Conservation (phyloP, 2,113 vertebrate genomes). For the Tichodroma muraria region DNA sequence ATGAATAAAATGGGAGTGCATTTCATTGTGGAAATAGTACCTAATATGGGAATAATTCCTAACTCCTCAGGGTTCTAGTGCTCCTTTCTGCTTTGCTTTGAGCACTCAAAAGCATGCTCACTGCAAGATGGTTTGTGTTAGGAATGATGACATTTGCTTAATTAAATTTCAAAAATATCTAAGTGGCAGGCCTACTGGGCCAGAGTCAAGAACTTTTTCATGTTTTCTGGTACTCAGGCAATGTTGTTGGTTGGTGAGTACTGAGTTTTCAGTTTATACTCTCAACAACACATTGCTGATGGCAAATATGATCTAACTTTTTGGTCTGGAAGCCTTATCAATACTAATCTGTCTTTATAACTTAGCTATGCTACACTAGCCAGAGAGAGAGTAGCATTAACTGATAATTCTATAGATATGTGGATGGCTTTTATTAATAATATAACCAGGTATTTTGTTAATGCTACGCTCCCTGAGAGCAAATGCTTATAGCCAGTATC, state of each 20-base stretch:
- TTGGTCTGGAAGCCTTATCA: neutral
- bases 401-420: neutral
- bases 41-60: slow-evolving; percentile 39
- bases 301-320: neutral
- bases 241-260: neutral
- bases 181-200: neutral
- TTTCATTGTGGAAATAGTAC: slow-evolving; percentile 4
- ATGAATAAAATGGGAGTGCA: neutral
- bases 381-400: neutral
- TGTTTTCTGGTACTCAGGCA: neutral
- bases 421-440: neutral
- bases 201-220: neutral
- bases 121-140: slow-evolving; percentile 1
- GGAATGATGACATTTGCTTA: neutral
- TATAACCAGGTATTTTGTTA: neutral
- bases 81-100: neutral
- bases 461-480: neutral
- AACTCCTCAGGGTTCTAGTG: neutral
- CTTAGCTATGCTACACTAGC: neutral
- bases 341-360: neutral
- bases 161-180: slow-evolving; percentile 38
- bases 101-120: neutral
- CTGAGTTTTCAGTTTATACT: neutral
- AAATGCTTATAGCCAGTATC: neutral
- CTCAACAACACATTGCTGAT: neutral